Evolutionary conservation across 2,888 invertebrate species (phyloP).

Genomic region (Chrysolina americana): DNA sequence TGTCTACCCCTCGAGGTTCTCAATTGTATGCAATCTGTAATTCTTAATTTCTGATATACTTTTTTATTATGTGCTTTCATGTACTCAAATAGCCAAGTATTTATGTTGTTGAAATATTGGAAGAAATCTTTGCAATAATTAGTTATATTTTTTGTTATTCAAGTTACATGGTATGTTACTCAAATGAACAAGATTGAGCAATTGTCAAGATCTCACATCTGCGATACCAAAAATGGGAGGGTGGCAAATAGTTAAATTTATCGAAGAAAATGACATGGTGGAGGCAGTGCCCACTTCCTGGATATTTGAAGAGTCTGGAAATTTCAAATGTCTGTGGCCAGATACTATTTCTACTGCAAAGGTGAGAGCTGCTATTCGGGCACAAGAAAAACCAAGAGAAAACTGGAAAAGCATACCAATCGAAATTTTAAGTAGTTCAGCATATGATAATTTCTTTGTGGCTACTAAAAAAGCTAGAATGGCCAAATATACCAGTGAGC

Average conservation of each 20-base stretch:
- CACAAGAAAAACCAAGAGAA: slow-evolving; percentile 18
- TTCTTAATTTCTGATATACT: too few species aligned
- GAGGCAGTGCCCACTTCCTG: slow-evolving; percentile 14
- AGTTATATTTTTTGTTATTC: background rate
- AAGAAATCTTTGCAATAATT: background rate
- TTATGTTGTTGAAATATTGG: background rate
- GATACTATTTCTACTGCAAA: slow-evolving; percentile 29
- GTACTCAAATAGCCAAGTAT: too few species aligned
- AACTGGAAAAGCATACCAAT: slow-evolving; percentile 30
- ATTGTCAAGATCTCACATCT: background rate
- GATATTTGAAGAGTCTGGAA: slow-evolving; percentile 10
- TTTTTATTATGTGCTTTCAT: too few species aligned
- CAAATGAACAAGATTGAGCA: background rate
- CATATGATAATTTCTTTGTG: slow-evolving; percentile 32
- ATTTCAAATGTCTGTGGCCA: background rate
- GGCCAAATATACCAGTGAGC: slow-evolving; percentile 25
- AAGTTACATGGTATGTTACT: too few species aligned
- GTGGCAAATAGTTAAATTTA: slow-evolving; percentile 8
- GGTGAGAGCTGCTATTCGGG: slow-evolving; percentile 29
- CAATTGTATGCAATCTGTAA: too few species aligned
- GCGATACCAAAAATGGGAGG: background rate
- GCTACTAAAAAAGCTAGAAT: slow-evolving; percentile 23
- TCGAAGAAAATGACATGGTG: slow-evolving; percentile 27
- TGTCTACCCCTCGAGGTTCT: too few species aligned
- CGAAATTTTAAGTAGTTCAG: slow-evolving; percentile 32